Percentiles rank a stretch among this genome's conserved stretches.
These are phyloP conservation scores for Seladonia tumulorum DNA, from an alignment of 2,888 invertebrate genomes.

Conservation along the genomic window DNA sequence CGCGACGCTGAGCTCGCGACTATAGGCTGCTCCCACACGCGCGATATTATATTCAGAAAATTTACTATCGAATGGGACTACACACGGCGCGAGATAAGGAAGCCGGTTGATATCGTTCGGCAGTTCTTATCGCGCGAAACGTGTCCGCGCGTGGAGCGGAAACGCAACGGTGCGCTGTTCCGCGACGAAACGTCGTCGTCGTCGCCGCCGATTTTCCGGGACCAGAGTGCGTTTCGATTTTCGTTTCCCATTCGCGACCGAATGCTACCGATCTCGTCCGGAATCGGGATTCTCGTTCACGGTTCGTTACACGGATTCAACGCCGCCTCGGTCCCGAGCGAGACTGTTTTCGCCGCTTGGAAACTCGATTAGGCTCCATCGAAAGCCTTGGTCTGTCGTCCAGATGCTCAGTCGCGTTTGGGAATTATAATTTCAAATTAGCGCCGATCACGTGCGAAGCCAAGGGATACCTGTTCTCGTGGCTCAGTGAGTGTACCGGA, in stretches of 20 bases:
- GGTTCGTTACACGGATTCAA: neutral
- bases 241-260: neutral
- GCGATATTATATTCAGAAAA: slow-evolving; percentile 9
- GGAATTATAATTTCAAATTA: neutral
- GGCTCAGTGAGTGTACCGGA: neutral
- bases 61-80: neutral
- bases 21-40: neutral
- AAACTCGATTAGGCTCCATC: neutral
- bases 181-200: neutral
- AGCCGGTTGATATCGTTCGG: slow-evolving; percentile 5
- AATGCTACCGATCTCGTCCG: neutral
- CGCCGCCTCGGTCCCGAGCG: neutral
- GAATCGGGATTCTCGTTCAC: neutral
- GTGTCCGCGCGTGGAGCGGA: slow-evolving; percentile 14
- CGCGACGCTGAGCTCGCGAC: neutral
- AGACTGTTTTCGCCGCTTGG: neutral
- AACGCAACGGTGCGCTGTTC: neutral
- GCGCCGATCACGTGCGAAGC: neutral
- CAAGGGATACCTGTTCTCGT: neutral
- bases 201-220: neutral
- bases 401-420: neutral
- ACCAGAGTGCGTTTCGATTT: neutral
- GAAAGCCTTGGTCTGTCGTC: neutral
- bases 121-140: slow-evolving; percentile 18
- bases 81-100: slow-evolving; percentile 8